Base-by-base conservation (phyloP, 2,888 invertebrate species). In the Corbicula japonica region DNA sequence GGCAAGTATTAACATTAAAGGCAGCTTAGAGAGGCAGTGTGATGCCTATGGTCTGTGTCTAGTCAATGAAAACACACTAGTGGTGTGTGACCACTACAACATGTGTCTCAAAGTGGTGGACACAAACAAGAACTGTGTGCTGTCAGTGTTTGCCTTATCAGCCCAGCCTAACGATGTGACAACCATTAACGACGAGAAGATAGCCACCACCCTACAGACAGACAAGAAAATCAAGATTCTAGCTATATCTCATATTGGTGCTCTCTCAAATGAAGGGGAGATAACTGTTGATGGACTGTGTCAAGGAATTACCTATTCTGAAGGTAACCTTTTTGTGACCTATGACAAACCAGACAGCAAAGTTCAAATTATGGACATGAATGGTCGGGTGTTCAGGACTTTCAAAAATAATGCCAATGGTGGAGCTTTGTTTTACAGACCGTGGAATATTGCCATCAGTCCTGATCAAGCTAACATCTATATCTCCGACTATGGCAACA, bases 151-250 rank as follows among this genome's bases (percentile, higher is more conserved):
- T 38, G 65, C 65, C 18, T 41, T 65, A 6, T 35, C 65, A 28
- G 65, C 65, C 26, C 65, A 65, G 26, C 65, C 65, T 15, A 65
- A 65, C 41, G 65, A 65, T 65, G 65, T 65, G 3, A 65, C 65
- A 28, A 65, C 52, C 10, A 46, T 65, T 18, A 65, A 65, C 10
- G 65, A 65, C 30, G 65, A 65, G 35, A 50, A 65, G 26, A 41
- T 65, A n/a, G 65, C 65, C 2, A 46, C 65, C 4, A 52, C 65
- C 3, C 52, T 65, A 5, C 65, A 65, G 41, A 38, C 65, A n/a
- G 65, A 65, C 52, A 65, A 65, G 41, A 65, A 65, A 28, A 65
- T 65, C 21, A 65, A 65, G 41, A 32, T 65, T 1, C 28, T 65
- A n/a, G 48, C 52, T 2, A 41, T 65, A 26, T 65, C 65, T 0